Percentiles rank a stretch among this genome's conserved stretches.
Evolutionary conservation across 2,797 vertebrate genomes (phyloP).

Genomic region (Chaunax sp.): DNA sequence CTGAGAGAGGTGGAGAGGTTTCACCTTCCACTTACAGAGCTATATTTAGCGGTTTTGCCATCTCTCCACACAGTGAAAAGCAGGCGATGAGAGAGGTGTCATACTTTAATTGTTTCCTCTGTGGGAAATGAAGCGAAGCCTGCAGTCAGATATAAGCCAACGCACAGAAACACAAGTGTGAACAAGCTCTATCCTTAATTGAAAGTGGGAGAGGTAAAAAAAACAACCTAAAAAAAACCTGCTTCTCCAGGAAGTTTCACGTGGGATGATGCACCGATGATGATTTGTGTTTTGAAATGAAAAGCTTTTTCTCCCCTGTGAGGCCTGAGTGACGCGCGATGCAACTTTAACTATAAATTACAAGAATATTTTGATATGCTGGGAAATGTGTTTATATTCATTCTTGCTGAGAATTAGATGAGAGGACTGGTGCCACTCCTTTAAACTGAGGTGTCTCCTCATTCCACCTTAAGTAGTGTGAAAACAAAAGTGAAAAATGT

Average conservation of each 20-base stretch:
- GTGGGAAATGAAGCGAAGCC: conserved; percentile 62
- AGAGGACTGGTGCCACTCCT: not conserved
- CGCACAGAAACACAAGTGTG: conserved; percentile 10
- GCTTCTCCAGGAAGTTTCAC: conserved; percentile 31
- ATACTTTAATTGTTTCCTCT: conserved; percentile 75
- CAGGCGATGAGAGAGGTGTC: conserved; percentile 70
- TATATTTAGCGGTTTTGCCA: conserved; percentile 72
- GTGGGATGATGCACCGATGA: conserved; percentile 48
- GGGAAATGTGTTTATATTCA: not conserved
- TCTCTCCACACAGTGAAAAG: conserved; percentile 62
- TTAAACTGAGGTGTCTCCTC: no score
- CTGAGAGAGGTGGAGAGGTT: conserved; percentile 59
- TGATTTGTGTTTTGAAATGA: conserved; percentile 51
- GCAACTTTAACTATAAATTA: conserved; percentile 11
- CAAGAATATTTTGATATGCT: conserved; percentile 6
- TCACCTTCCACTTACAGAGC: conserved; percentile 51
- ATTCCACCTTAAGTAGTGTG: no score
- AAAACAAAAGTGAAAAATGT: no score
- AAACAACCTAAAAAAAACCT: not conserved
- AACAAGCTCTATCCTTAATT: conserved; percentile 20
- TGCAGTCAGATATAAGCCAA: conserved; percentile 39
- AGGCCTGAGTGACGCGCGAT: conserved; percentile 4
- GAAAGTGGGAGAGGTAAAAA: conserved; percentile 47
- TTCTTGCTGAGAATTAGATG: not conserved
- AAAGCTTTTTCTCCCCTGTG: conserved; percentile 40